Evolutionary conservation across 2,113 vertebrate species (phyloP).

Genomic region (Danio rerio): DNA sequence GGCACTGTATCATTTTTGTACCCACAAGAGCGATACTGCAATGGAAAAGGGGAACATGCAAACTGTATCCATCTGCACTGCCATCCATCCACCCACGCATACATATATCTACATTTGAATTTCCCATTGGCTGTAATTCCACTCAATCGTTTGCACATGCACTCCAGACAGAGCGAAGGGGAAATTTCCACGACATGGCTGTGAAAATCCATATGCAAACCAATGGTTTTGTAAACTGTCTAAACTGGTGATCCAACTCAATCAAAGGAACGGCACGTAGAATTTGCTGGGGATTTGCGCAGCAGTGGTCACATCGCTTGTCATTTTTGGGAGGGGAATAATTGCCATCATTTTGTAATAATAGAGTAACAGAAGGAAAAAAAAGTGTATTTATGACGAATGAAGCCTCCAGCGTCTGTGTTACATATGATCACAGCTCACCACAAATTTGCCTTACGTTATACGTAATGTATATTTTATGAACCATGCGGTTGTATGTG

Average conservation of each 20-base stretch:
- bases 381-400: conserved; percentile 14
- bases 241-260: conserved; percentile 23
- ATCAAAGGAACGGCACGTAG: conserved; percentile 3
- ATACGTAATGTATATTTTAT: conserved; percentile 19
- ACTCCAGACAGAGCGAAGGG: conserved; percentile 25
- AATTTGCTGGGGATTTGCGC: conserved; percentile 35
- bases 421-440: conserved; percentile 21
- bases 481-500: conserved; percentile 10
- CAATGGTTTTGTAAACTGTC: conserved; percentile 40
- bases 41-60: conserved; percentile 34
- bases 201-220: conserved; percentile 43
- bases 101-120: conserved; percentile 19
- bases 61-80: conserved; percentile 30
- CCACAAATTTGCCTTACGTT: conserved; percentile 27
- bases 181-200: conserved; percentile 38
- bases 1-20: neutral
- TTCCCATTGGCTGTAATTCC: conserved; percentile 24
- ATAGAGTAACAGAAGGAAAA: conserved; percentile 13
- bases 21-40: neutral
- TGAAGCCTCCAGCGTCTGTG: conserved; percentile 23
- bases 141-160: neutral
- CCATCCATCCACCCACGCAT: conserved; percentile 3
- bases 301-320: conserved; percentile 42
- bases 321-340: conserved; percentile 49
- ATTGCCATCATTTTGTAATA: conserved; percentile 37